phyloP scores from a whole-genome alignment of 2,888 invertebrate species.

The Yponomeuta sedellus region DNA sequence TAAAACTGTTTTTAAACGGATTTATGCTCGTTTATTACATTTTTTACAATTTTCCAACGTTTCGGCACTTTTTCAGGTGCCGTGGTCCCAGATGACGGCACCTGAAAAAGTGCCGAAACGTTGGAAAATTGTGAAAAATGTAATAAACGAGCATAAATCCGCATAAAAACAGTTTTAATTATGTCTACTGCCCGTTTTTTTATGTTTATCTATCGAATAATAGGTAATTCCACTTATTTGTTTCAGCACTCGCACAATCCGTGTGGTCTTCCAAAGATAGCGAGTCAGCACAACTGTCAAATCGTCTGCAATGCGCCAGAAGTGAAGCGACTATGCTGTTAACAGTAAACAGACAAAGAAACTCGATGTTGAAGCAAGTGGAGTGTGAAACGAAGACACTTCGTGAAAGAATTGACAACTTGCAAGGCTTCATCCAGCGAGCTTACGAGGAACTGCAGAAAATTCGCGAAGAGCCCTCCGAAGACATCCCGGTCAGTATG shows the following conservation, averaged over 20 bases:
- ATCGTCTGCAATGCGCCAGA: slow-evolving; percentile 32
- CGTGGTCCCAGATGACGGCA: too few species aligned
- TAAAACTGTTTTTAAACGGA: too few species aligned
- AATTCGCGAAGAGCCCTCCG: slow-evolving; percentile 29
- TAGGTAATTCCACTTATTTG: background rate
- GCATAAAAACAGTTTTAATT: too few species aligned
- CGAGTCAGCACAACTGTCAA: slow-evolving; percentile 33
- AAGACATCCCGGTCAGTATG: slow-evolving; percentile 30
- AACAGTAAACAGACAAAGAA: slow-evolving; percentile 30
- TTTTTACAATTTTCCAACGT: too few species aligned
- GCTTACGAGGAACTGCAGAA: slow-evolving; percentile 43
- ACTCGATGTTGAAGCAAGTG: slow-evolving; percentile 29
- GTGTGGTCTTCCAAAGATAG: slow-evolving; percentile 38
- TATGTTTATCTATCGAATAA: too few species aligned
- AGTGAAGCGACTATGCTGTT: slow-evolving; percentile 34
- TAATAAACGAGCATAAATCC: too few species aligned
- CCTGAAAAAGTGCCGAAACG: too few species aligned
- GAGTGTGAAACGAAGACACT: slow-evolving; percentile 33
- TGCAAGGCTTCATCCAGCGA: slow-evolving; percentile 38
- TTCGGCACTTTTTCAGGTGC: too few species aligned
- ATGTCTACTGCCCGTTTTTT: too few species aligned
- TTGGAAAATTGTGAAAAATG: too few species aligned
- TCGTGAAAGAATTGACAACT: slow-evolving; percentile 32
- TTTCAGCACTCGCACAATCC: slow-evolving; percentile 43
- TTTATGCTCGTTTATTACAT: too few species aligned